Conservation (phyloP, 2,113 vertebrate species). For the Callorhinus ursinus region DNA sequence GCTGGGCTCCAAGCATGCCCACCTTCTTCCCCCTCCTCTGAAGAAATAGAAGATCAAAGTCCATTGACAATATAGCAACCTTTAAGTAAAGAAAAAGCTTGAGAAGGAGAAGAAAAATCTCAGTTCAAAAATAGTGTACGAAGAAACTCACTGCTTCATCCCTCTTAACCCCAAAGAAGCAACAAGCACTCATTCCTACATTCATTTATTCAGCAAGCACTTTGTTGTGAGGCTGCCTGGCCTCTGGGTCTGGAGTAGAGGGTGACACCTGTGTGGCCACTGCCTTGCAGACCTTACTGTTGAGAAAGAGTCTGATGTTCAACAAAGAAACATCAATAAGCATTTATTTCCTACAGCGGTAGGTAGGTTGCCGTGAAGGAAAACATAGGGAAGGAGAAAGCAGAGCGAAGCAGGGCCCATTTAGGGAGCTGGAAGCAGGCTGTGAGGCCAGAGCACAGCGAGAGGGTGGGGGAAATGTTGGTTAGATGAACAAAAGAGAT, state of each 20-base stretch:
- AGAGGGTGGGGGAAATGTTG: fast-evolving
- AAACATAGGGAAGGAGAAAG: not conserved
- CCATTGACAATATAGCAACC: not conserved
- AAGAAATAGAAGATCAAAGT: not conserved
- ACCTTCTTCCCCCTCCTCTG: not conserved
- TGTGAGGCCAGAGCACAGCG: too few relatives aligned
- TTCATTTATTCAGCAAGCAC: not conserved
- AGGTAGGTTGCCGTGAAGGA: not conserved
- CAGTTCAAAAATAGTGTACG: not conserved
- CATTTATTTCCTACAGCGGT: not conserved
- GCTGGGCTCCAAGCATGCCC: not conserved
- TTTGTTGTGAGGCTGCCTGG: too few relatives aligned
- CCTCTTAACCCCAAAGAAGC: not conserved
- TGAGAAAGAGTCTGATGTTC: not conserved
- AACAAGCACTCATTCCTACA: not conserved
- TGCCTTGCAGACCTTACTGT: too few relatives aligned
- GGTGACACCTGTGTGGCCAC: not conserved
- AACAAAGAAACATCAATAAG: not conserved
- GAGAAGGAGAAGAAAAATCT: not conserved
- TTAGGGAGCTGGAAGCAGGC: not conserved
- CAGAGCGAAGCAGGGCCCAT: not conserved
- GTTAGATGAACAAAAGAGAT: not conserved
- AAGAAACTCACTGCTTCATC: not conserved
- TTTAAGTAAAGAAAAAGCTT: not conserved
- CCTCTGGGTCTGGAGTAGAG: not conserved